Evolutionary conservation across 2,113 vertebrate species (phyloP), one percentile per base, ranked within the genome.

Genomic region (Xenus cinereus): DNA sequence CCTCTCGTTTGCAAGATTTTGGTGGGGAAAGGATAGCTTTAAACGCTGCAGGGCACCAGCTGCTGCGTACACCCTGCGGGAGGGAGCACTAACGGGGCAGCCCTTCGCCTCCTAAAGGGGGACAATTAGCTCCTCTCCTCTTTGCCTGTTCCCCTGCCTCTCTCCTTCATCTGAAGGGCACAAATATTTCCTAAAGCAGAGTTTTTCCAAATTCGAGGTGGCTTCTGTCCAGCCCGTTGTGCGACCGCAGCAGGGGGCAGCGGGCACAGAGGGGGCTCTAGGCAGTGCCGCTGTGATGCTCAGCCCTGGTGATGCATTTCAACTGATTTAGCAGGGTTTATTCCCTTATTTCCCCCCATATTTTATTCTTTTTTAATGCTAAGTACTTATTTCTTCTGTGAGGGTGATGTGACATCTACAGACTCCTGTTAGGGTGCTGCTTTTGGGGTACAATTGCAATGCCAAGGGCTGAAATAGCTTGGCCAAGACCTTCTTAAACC

Each of bases 261-360:
- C 43, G 33, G 59, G 18, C 39, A n/a, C 39, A 15, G 82, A 16
- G 62, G 24, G 54, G 84, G 39, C 43, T 56, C 60, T 18, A 59
- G 14, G 23, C 2, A 1, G 2, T n/a, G 10, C 0, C 0, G 2
- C 45, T 37, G 6, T 0, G 0, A 6, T 16, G 46, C 63, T 91
- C 37, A 73, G 46, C 71, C 32, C 33, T 46, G 22, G 7, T 37
- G 48, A 19, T 51, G 62, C 32, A 14, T 64, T 93, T 81, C 54
- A 59, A 10, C 17, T 20, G 10, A 24, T 88, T 62, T 28, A 26
- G 41, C 12, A 1, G 26, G n/a, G 2, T 3, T 56, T 69, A 48
- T 6, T 3, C 21, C 37, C 10, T 0, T 37, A 45, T 67, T 59
- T 19, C 6, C 15, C 13, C 10, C 4, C 4, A 0, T 14, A 26